phyloP scores from a whole-genome alignment of 2,888 invertebrate genomes.

The Thymelicus acteon region DNA sequence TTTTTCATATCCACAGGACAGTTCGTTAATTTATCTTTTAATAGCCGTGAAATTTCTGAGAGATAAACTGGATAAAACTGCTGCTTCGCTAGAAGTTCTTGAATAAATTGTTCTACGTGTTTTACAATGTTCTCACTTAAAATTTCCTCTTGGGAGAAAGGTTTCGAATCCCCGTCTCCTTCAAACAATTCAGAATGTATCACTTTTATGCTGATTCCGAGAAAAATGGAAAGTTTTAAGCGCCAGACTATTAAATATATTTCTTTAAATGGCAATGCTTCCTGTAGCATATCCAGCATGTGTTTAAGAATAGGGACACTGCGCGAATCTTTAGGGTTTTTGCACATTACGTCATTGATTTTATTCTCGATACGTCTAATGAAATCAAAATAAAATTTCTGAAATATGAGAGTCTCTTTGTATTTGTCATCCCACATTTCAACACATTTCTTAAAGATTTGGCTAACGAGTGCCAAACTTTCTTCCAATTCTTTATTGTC shows the following conservation, averaged over 20 bases:
- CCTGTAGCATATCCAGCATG: slow-evolving; percentile 9
- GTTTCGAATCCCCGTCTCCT: not conserved
- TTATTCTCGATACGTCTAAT: not conserved
- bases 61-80: slow-evolving; percentile 23
- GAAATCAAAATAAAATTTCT: slow-evolving; percentile 21
- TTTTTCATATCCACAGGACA: not conserved
- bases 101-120: slow-evolving; percentile 1
- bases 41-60: not conserved
- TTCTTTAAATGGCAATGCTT: slow-evolving; percentile 22
- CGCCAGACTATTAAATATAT: slow-evolving; percentile 27
- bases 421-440: slow-evolving; percentile 14
- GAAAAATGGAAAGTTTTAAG: slow-evolving; percentile 8
- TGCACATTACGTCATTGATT: not conserved
- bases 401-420: not conserved
- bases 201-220: not conserved
- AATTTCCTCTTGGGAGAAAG: slow-evolving; percentile 3
- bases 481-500: slow-evolving; percentile 29
- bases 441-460: slow-evolving; percentile 7
- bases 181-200: not conserved
- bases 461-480: slow-evolving; percentile 7
- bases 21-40: not conserved
- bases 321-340: not conserved
- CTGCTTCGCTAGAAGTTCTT: slow-evolving; percentile 3
- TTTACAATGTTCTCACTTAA: slow-evolving; percentile 2
- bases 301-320: slow-evolving; percentile 16